These are phyloP conservation scores for Passer domesticus DNA, from an alignment of 2,113 vertebrate species.

Conservation along the genomic window DNA sequence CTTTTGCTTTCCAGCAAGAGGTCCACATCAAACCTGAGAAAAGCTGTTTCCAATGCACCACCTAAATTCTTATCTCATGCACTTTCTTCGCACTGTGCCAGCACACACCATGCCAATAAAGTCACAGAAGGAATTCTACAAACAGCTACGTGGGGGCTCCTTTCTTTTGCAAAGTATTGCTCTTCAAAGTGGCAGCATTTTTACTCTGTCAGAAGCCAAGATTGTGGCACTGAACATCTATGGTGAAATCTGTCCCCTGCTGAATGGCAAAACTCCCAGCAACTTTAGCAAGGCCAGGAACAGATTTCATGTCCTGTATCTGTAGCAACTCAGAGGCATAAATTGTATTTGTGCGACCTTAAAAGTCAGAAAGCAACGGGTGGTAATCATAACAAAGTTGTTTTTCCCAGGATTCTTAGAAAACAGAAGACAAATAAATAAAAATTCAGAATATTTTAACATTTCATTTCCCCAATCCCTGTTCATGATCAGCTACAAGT, in stretches of 20 bases:
- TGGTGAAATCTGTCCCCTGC: neutral
- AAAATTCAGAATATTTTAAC: conserved; percentile 54
- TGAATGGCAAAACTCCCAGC: neutral
- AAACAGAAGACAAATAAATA: conserved; percentile 50
- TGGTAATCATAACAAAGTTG: conserved; percentile 17
- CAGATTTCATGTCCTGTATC: neutral
- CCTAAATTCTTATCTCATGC: neutral
- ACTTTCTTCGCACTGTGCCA: neutral
- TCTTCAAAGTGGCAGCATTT: neutral
- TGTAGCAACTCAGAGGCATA: conserved; percentile 6
- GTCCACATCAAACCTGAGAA: neutral
- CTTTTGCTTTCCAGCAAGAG: neutral
- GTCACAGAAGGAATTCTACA: neutral
- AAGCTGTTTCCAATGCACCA: neutral
- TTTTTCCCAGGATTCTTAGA: conserved; percentile 58
- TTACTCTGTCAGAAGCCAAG: neutral
- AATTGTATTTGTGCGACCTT: neutral
- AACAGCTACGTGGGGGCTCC: neutral
- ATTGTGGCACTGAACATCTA: neutral
- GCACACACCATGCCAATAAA: neutral
- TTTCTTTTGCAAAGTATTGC: neutral
- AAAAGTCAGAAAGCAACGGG: conserved; percentile 36
- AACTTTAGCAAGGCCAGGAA: neutral
- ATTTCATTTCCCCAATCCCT: conserved; percentile 1
- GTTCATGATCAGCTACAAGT: neutral